Percentiles rank a stretch among this genome's conserved stretches.
These are phyloP conservation scores for Hemicentrotus pulcherrimus DNA, from an alignment of 35 echinoderm and acorn worm genomes.

Conservation along the genomic window DNA sequence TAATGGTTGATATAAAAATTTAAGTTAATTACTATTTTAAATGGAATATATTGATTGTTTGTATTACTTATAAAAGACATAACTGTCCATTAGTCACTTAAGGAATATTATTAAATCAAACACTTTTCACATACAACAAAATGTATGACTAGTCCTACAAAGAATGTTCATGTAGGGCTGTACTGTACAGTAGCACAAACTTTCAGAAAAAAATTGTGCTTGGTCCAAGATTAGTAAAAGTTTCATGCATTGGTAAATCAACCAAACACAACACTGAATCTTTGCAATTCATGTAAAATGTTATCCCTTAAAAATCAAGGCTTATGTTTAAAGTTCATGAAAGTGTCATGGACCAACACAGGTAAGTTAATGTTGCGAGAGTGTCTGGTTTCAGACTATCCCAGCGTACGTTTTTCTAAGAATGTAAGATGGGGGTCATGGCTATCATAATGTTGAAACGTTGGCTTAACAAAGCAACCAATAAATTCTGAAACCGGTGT, in stretches of 20 bases:
- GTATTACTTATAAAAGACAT: no score
- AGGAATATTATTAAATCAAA: no score
- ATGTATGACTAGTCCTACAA: no score
- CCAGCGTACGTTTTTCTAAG: background rate
- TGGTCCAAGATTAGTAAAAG: no score
- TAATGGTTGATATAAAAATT: no score
- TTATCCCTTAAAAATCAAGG: background rate
- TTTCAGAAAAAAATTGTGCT: no score
- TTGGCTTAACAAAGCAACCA: background rate
- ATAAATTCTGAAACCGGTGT: background rate
- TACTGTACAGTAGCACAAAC: no score
- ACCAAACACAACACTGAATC: background rate
- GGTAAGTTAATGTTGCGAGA: background rate
- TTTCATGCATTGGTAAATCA: background rate
- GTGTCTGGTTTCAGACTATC: background rate
- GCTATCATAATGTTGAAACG: background rate
- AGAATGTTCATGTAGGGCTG: no score
- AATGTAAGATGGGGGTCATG: background rate
- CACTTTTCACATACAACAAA: no score
- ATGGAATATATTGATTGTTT: no score
- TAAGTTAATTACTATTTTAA: no score
- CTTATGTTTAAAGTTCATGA: background rate
- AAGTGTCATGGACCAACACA: background rate
- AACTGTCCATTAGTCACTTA: no score
- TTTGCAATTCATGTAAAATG: background rate